These are phyloP conservation scores for Argynnis bischoffii DNA, from an alignment of 2,888 invertebrate genomes.

Conservation along the genomic window DNA sequence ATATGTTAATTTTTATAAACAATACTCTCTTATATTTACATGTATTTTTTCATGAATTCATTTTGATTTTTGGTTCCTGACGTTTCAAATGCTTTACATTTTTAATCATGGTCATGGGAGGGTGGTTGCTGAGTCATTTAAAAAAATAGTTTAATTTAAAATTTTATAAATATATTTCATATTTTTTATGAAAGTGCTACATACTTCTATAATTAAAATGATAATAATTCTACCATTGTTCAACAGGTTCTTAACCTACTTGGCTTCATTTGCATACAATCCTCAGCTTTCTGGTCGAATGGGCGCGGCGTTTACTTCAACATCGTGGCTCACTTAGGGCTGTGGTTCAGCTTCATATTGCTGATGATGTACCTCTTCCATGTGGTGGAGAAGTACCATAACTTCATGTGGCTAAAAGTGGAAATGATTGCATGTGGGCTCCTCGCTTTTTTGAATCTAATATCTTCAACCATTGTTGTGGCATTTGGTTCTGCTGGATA, in stretches of 20 bases:
- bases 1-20: background rate
- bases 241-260: slow-evolving; percentile 86
- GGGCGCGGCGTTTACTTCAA: slow-evolving; percentile 89
- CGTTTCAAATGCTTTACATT: too few species aligned
- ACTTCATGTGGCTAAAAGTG: slow-evolving; percentile 92
- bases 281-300: slow-evolving; percentile 81
- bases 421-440: slow-evolving; percentile 88
- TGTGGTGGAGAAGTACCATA: slow-evolving; percentile 90
- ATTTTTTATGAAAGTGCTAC: too few species aligned
- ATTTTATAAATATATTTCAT: too few species aligned
- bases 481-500: slow-evolving; percentile 84
- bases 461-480: slow-evolving; percentile 88
- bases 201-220: too few species aligned
- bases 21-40: too few species aligned
- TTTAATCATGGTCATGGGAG: too few species aligned
- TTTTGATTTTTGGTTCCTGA: too few species aligned
- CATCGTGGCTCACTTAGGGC: slow-evolving; percentile 88
- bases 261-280: slow-evolving; percentile 90
- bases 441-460: slow-evolving; percentile 87
- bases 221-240: slow-evolving; percentile 36
- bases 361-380: slow-evolving; percentile 91
- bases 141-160: too few species aligned
- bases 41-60: too few species aligned
- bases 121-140: too few species aligned
- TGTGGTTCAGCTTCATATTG: slow-evolving; percentile 89